Evolutionary conservation across 2,113 vertebrate species (phyloP).

Genomic region (Oxygymnocypris stewartii): DNA sequence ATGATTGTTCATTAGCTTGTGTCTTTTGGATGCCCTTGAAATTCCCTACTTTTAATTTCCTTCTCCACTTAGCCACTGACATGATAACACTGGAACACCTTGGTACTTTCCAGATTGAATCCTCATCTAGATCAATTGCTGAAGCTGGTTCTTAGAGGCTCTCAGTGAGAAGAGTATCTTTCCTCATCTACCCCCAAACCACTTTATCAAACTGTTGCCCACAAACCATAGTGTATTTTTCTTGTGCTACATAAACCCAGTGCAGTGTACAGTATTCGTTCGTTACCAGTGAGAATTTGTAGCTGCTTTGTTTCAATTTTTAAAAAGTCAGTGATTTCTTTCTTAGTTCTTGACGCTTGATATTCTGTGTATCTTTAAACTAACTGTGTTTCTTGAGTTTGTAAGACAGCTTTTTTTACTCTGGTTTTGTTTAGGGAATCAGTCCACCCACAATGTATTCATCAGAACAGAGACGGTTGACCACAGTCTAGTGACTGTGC

Average conservation of each 20-base stretch:
- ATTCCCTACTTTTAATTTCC: slow-evolving; percentile 6
- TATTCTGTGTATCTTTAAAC: not conserved
- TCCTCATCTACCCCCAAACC: not conserved
- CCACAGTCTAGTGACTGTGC: not conserved
- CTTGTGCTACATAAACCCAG: not conserved
- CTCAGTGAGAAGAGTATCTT: not conserved
- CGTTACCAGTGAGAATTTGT: not conserved
- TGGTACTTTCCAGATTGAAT: slow-evolving; percentile 22
- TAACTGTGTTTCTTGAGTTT: not conserved
- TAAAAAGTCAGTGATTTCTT: not conserved
- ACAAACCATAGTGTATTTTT: not conserved
- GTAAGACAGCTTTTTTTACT: not conserved
- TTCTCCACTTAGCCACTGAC: not conserved
- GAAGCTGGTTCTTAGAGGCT: not conserved
- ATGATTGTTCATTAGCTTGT: not conserved
- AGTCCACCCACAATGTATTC: not conserved
- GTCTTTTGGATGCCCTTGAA: not conserved
- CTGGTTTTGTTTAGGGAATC: not conserved
- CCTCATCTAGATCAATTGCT: not conserved
- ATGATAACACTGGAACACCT: not conserved
- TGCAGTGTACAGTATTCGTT: not conserved
- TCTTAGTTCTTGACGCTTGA: not conserved
- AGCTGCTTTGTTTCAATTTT: not conserved
- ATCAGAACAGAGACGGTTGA: not conserved
- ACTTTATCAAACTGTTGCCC: not conserved